phyloP scores from a whole-genome alignment of 2,888 invertebrate genomes.

The Noctuana brunneofusca region DNA sequence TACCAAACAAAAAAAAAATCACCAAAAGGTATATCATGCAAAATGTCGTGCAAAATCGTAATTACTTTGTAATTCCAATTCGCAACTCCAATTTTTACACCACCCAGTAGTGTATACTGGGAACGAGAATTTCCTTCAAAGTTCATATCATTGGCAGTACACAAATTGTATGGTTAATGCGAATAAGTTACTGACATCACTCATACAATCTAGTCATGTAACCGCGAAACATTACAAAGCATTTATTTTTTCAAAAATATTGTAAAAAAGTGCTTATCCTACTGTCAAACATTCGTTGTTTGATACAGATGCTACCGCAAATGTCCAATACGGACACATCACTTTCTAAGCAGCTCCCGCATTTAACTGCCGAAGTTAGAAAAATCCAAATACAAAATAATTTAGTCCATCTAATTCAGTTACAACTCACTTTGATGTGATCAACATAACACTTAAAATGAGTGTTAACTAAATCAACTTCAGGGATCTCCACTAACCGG shows the following conservation, averaged over 20 bases:
- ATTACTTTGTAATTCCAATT: constrained; percentile 35
- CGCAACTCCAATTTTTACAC: constrained; percentile 33
- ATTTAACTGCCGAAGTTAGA: neutral
- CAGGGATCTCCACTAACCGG: neutral
- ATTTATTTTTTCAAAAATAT: constrained; percentile 35
- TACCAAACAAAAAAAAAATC: constrained; percentile 35
- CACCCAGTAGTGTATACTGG: constrained; percentile 17
- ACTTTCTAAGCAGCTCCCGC: neutral
- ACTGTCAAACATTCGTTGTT: constrained; percentile 36
- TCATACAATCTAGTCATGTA: constrained; percentile 32
- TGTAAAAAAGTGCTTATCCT: constrained; percentile 36
- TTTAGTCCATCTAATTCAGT: neutral
- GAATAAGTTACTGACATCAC: constrained; percentile 31
- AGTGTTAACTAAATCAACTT: constrained; percentile 7
- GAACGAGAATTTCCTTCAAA: constrained; percentile 31
- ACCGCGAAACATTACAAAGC: constrained; percentile 35
- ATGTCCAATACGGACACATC: constrained; percentile 11
- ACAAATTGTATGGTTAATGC: constrained; percentile 34
- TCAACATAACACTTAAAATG: neutral
- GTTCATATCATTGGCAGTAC: constrained; percentile 29
- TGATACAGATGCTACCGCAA: constrained; percentile 31
- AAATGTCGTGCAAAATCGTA: constrained; percentile 36
- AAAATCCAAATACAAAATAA: constrained; percentile 18
- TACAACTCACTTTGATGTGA: constrained; percentile 1
- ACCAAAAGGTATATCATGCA: constrained; percentile 35